Evolutionary conservation across 2,888 invertebrate species (phyloP).

Genomic region (Cancer borealis): DNA sequence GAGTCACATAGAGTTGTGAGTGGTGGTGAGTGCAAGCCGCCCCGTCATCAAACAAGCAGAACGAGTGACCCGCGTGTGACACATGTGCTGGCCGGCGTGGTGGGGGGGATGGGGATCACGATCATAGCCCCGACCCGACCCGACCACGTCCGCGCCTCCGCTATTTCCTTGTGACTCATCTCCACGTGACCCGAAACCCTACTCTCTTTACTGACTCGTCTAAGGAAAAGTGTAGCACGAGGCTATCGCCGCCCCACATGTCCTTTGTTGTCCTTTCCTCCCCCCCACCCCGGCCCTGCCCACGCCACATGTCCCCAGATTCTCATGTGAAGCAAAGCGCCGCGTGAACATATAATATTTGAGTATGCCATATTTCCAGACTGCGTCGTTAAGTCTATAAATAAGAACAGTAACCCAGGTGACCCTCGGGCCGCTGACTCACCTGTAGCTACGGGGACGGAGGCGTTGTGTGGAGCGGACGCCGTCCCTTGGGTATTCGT

Average conservation of each 20-base stretch:
- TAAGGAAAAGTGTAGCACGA: background rate
- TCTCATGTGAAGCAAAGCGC: background rate
- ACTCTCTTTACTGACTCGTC: background rate
- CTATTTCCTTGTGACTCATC: background rate
- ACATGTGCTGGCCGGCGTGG: background rate
- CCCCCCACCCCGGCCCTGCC: background rate
- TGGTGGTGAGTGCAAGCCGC: background rate
- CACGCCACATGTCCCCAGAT: background rate
- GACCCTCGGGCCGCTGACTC: constrained; percentile 11
- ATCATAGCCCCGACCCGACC: background rate
- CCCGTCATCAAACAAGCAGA: background rate
- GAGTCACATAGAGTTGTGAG: background rate
- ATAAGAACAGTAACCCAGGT: background rate
- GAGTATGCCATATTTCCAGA: background rate
- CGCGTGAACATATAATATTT: background rate
- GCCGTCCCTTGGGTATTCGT: constrained; percentile 58
- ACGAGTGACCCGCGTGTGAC: background rate
- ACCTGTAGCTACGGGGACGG: constrained; percentile 71
- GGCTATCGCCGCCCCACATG: background rate
- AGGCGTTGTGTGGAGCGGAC: constrained; percentile 66
- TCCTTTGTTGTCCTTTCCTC: background rate
- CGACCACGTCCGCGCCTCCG: background rate
- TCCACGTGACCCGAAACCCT: background rate
- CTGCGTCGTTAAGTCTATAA: background rate
- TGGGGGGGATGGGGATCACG: background rate